Evolutionary conservation across 2,888 invertebrate species (phyloP).

Genomic region (Sphaeridia pumilis): DNA sequence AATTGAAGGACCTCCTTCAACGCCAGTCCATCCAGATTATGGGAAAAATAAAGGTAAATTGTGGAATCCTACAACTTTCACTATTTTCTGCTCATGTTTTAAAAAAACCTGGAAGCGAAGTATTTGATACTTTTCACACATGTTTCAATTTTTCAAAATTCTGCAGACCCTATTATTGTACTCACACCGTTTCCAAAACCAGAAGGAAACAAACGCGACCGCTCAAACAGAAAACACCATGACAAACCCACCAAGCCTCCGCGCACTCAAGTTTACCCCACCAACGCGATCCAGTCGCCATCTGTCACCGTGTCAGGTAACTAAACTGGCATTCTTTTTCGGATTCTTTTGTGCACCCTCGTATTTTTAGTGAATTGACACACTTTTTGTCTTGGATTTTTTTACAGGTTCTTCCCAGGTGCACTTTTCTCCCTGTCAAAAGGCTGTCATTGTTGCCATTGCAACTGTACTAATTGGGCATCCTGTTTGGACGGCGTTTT

Average conservation of each 20-base stretch:
- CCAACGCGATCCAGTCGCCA: not conserved
- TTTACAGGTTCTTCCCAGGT: not conserved
- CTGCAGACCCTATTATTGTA: not conserved
- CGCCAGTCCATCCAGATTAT: not conserved
- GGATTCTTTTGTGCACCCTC: not conserved
- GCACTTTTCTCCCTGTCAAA: not conserved
- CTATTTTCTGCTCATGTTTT: not conserved
- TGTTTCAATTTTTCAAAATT: not conserved
- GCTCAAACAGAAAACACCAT: not conserved
- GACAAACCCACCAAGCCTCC: not conserved
- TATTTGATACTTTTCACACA: no score
- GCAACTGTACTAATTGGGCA: no score
- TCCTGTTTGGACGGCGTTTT: no score
- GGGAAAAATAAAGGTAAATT: not conserved
- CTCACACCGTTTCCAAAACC: not conserved
- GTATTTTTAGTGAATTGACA: not conserved
- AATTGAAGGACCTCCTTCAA: constrained; percentile 1
- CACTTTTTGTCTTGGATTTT: not conserved
- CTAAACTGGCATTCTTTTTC: not conserved
- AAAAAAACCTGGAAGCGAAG: no score
- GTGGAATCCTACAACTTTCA: not conserved
- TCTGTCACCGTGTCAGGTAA: not conserved
- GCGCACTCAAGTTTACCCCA: not conserved
- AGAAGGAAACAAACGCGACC: not conserved
- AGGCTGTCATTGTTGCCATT: no score